A percentile compares a stretch with the other conserved stretches of the same genome.
Evolutionary conservation across 2,888 invertebrate species (phyloP).

Genomic region (Leptopilina drosophilae): DNA sequence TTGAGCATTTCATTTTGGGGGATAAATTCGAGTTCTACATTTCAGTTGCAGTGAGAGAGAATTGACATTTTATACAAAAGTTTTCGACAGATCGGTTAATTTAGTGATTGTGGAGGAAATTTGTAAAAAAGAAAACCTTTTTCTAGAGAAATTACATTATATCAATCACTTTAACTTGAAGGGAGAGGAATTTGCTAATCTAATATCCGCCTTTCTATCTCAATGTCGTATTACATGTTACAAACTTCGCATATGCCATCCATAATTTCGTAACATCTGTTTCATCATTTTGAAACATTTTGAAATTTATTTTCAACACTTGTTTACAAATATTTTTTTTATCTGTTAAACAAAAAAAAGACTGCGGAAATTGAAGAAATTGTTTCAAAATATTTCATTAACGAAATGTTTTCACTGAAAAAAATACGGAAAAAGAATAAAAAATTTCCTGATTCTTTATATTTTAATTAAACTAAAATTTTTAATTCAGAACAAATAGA

Average conservation of each 20-base stretch:
- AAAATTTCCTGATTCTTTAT: too few species aligned
- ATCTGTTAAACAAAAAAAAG: not conserved
- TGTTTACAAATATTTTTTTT: not conserved
- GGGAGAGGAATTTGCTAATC: conserved; percentile 44
- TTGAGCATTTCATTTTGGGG: too few species aligned
- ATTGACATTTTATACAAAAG: too few species aligned
- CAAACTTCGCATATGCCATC: conserved; percentile 18
- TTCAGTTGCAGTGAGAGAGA: too few species aligned
- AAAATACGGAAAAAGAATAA: too few species aligned
- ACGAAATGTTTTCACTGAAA: too few species aligned
- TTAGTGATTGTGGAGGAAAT: conserved; percentile 25
- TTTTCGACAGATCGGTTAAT: conserved; percentile 40
- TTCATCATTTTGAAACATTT: not conserved
- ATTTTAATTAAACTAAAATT: too few species aligned
- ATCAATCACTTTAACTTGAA: conserved; percentile 41
- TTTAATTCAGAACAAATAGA: too few species aligned
- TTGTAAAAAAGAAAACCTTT: conserved; percentile 35
- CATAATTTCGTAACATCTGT: conserved; percentile 25
- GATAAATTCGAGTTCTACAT: too few species aligned
- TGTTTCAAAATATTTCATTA: too few species aligned
- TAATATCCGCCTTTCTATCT: conserved; percentile 48
- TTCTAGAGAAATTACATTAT: conserved; percentile 48
- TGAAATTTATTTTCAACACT: not conserved
- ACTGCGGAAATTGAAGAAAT: not conserved
- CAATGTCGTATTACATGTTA: conserved; percentile 31